Percentiles rank a stretch among this genome's conserved stretches.
Evolutionary conservation across 37 sponge, comb jelly and placozoan species (phyloP).

Genomic region (Halichondria panicea): DNA sequence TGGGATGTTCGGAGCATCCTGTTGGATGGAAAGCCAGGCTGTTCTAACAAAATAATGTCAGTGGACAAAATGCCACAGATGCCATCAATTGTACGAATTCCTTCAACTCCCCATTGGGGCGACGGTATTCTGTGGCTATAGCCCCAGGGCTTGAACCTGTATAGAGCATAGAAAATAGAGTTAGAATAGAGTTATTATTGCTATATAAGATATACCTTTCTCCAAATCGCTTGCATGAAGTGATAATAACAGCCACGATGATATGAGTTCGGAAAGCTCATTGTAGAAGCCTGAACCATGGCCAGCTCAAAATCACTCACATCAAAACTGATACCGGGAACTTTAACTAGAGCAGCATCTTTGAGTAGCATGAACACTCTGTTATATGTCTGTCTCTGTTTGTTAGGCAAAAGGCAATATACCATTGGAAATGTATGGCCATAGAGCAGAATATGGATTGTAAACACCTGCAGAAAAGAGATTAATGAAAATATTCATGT

Average conservation of each 20-base stretch:
- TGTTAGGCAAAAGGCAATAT: constrained; percentile 10
- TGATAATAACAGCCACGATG: constrained; percentile 13
- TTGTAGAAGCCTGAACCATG: no score
- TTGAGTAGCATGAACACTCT: neutral
- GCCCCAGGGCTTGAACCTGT: no score
- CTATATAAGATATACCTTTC: no score
- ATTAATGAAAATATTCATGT: neutral
- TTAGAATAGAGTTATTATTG: no score
- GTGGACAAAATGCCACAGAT: constrained; percentile 16
- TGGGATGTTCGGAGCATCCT: constrained; percentile 2
- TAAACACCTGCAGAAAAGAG: neutral
- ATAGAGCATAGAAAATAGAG: no score
- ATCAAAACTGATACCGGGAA: neutral
- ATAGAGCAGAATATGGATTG: constrained; percentile 13
- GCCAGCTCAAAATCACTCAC: constrained; percentile 12
- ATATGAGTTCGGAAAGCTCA: constrained; percentile 15
- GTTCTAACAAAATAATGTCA: constrained; percentile 4
- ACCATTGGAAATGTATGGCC: no score
- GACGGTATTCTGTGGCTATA: neutral
- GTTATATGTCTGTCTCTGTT: constrained; percentile 6
- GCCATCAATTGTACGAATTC: neutral
- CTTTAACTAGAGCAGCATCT: neutral
- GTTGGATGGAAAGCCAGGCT: neutral
- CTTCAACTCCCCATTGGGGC: constrained; percentile 1
- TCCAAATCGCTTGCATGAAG: constrained; percentile 12